These are phyloP conservation scores for Heteromurus nitidus DNA, from an alignment of 2,888 invertebrate genomes.

Conservation along the genomic window DNA sequence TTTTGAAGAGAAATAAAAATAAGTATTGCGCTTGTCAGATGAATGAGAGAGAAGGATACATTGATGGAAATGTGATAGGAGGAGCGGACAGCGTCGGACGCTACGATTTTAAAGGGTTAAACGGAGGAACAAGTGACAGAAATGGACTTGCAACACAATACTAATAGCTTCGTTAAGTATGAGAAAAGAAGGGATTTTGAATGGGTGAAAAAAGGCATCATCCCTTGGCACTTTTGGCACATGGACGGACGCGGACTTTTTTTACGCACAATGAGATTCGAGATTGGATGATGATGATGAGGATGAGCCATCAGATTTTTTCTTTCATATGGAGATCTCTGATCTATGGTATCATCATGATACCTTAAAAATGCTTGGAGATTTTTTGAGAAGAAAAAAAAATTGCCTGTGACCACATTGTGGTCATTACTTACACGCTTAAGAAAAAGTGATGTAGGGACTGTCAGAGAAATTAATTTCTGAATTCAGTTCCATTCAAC, in stretches of 20 bases:
- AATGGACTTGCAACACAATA: constrained; percentile 56
- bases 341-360: not conserved
- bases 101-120: too few relatives aligned
- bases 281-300: constrained; percentile 21
- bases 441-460: constrained; percentile 40
- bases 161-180: constrained; percentile 56
- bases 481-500: constrained; percentile 60
- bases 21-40: constrained; percentile 20
- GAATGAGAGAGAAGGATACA: constrained; percentile 21
- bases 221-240: constrained; percentile 33
- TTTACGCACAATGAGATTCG: not conserved
- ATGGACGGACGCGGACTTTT: constrained; percentile 25
- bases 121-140: constrained; percentile 49
- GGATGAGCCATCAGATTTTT: constrained; percentile 42
- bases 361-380: not conserved
- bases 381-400: not conserved
- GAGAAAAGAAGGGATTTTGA: constrained; percentile 10
- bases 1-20: too few relatives aligned
- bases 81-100: too few relatives aligned
- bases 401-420: not conserved
- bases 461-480: constrained; percentile 60
- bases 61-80: not conserved
- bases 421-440: constrained; percentile 19
- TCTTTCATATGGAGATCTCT: not conserved
- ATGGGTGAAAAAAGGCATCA: constrained; percentile 7